These are phyloP conservation scores for Ceratosolen solmsi DNA, from an alignment of 1,140 invertebrate species.

Conservation along the genomic window DNA sequence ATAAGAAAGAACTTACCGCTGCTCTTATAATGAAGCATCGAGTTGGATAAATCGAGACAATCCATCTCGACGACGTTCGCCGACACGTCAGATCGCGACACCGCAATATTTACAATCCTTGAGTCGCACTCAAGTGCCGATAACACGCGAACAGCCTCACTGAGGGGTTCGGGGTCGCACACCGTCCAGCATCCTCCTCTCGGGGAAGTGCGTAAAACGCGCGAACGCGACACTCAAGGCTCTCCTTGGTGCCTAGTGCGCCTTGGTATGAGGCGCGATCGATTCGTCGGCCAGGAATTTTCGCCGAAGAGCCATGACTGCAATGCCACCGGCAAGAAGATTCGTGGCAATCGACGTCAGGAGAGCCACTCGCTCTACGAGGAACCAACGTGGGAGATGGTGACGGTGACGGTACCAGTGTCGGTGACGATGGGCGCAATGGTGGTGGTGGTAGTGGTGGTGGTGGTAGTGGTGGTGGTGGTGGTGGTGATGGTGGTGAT, in stretches of 20 bases:
- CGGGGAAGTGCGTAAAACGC: not conserved
- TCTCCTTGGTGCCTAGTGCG: no score
- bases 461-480: no score
- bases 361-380: not conserved
- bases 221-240: not conserved
- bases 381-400: not conserved
- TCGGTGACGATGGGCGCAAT: no score
- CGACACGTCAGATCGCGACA: not conserved
- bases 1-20: constrained; percentile 60
- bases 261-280: no score
- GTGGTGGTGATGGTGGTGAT: no score
- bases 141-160: not conserved
- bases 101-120: not conserved
- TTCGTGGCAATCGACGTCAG: not conserved
- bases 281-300: not conserved
- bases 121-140: not conserved
- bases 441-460: not conserved
- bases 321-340: not conserved
- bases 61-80: constrained; percentile 23
- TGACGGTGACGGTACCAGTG: no score
- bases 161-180: not conserved
- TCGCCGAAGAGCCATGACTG: not conserved
- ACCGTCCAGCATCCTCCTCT: not conserved
- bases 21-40: constrained; percentile 56
- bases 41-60: constrained; percentile 57